A percentile compares a stretch with the other conserved stretches of the same genome.
phyloP scores from a whole-genome alignment of 2,113 vertebrate genomes.

The Mesocricetus auratus region DNA sequence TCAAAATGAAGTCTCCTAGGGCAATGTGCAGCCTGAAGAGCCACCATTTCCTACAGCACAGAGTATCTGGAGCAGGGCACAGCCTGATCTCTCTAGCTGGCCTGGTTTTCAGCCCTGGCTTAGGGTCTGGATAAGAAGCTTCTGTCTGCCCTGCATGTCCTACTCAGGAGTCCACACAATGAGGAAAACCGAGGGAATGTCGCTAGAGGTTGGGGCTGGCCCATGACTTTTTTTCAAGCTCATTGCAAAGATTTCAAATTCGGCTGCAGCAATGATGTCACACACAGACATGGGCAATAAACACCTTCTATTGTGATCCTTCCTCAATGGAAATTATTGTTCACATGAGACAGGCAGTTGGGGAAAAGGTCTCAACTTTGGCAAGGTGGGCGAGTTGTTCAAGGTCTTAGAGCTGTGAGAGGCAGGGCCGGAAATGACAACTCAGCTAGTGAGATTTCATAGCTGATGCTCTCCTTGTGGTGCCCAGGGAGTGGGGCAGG shows the following conservation, averaged over 20 bases:
- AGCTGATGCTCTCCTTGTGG: background rate
- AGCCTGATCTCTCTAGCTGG: background rate
- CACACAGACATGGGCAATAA: background rate
- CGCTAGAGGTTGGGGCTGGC: too few relatives aligned
- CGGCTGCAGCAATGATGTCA: background rate
- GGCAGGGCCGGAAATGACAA: background rate
- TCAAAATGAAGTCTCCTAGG: background rate
- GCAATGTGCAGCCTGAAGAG: background rate
- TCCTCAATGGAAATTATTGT: background rate
- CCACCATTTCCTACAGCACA: background rate
- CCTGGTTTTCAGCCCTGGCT: background rate
- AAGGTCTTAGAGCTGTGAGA: background rate
- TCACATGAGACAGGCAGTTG: background rate
- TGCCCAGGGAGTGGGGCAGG: fast-evolving
- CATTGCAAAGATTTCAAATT: too few relatives aligned
- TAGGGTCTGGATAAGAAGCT: background rate
- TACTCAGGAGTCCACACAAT: background rate
- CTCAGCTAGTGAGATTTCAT: background rate
- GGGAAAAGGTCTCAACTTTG: background rate
- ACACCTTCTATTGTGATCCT: background rate
- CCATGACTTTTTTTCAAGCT: background rate
- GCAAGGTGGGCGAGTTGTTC: background rate
- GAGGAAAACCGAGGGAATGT: too few relatives aligned
- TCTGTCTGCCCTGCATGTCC: too few relatives aligned
- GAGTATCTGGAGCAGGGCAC: background rate